phyloP scores from a whole-genome alignment of 2,888 invertebrate species.

The Cataglyphis albicans region DNA sequence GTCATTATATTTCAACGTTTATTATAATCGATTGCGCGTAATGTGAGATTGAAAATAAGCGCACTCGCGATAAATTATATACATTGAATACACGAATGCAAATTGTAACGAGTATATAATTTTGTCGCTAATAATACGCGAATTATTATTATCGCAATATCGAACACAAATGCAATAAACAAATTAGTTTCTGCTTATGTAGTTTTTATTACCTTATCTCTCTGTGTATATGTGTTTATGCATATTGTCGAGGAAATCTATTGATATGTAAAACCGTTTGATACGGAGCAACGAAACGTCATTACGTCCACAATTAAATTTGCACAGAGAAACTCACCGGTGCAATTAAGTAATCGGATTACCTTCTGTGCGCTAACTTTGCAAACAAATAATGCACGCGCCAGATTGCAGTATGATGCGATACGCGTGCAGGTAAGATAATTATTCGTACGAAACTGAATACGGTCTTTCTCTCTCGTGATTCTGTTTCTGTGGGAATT shows the following conservation, averaged over 20 bases:
- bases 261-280: constrained; percentile 46
- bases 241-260: constrained; percentile 17
- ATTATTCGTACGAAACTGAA: constrained; percentile 18
- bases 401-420: constrained; percentile 28
- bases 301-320: constrained; percentile 65
- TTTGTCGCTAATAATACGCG: background rate
- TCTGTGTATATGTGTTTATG: background rate
- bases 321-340: constrained; percentile 52
- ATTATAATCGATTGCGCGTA: background rate
- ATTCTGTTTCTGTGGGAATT: background rate
- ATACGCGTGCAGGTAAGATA: constrained; percentile 32
- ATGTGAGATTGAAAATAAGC: constrained; percentile 4
- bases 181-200: constrained; percentile 1
- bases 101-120: background rate
- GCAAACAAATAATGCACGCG: constrained; percentile 32
- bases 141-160: constrained; percentile 13
- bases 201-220: background rate
- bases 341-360: constrained; percentile 63
- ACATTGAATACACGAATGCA: background rate
- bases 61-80: background rate
- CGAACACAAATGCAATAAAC: constrained; percentile 3
- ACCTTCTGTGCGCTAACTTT: constrained; percentile 43
- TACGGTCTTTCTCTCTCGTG: background rate
- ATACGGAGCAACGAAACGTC: constrained; percentile 37
- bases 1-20: background rate